Evolutionary conservation across 2,888 invertebrate genomes (phyloP), one percentile per base, ranked within the genome.

Genomic region (Cataglyphis rosenhaueri): DNA sequence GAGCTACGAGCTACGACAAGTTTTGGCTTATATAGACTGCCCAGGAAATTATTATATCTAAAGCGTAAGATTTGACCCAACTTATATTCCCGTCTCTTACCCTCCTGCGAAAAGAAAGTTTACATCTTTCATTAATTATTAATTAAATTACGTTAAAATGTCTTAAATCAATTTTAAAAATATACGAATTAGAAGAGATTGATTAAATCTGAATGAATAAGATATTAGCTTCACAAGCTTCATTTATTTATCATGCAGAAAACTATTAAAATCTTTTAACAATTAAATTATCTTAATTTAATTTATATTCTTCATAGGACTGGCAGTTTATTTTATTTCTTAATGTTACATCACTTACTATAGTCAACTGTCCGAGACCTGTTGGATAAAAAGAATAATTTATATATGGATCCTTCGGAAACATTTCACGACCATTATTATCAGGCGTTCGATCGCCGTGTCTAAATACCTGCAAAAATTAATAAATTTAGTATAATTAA

Each of bases 361-460:
- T 96, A 0, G 97, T 97, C 57, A 97, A 94, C 68, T 96, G 96
- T 86, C 96, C 97, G 91, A 95, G 95, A 48, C 97, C 97, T 87
- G 95, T 96, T 0, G 96, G 96, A 94, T 96, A 96, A 89, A 95
- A 95, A 35, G 93, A 92, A 68, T 95, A 95, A 41, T 95, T 91
- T 38, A 95, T 90, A 83, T 96, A 95, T 0, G 95, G 95, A 89
- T 96, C 96, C 48, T 95, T 96, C 0, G 96, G 96, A 91, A 95
- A 97, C 66, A 95, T 93, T 10, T 94, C 95, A 73, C 95, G 85
- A 78, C 95, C 95, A 84, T 95, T 95, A n/a, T 94, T 88, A 82
- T 96, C 96, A 0, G 97, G 97, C 29, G 97, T 96, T 81, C 97
- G 95, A 91, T 97, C 97, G 1, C 97, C 97, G 92, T 97, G 97